Percentiles rank a stretch among this genome's conserved stretches.
These are phyloP conservation scores for Cairina moschata DNA, from an alignment of 2,113 vertebrate species.

Conservation along the genomic window DNA sequence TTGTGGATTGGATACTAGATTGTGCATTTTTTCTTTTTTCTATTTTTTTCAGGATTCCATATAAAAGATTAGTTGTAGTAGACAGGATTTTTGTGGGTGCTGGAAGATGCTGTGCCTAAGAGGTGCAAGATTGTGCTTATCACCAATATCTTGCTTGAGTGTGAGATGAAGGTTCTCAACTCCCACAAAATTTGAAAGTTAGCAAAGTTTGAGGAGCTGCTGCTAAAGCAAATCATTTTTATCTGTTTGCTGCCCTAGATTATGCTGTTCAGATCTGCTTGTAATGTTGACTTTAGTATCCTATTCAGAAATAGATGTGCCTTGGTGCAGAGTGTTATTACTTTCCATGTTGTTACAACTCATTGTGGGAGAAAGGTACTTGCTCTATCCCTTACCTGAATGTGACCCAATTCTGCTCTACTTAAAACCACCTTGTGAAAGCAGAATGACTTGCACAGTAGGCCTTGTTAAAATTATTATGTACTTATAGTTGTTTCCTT, in stretches of 20 bases:
- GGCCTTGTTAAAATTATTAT: background rate
- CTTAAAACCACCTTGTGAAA: background rate
- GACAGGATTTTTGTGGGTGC: background rate
- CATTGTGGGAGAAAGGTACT: background rate
- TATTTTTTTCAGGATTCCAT: background rate
- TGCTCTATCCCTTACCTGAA: background rate
- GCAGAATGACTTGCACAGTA: accelerated
- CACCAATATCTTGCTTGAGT: background rate
- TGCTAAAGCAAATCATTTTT: background rate
- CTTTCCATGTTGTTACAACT: background rate
- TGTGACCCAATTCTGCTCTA: background rate
- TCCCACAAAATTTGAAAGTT: background rate
- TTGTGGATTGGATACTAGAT: background rate
- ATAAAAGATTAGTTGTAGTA: background rate
- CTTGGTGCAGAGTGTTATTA: background rate
- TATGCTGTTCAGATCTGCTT: background rate
- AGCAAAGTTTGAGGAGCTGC: background rate
- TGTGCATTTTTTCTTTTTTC: no score
- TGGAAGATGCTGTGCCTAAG: background rate
- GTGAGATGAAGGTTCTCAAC: background rate
- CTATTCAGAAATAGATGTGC: background rate
- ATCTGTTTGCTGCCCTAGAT: background rate
- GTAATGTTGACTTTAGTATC: background rate
- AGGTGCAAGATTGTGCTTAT: background rate
- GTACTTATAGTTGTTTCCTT: background rate